phyloP scores from a whole-genome alignment of 2,113 vertebrate genomes.

The Lucifuga dentata region DNA sequence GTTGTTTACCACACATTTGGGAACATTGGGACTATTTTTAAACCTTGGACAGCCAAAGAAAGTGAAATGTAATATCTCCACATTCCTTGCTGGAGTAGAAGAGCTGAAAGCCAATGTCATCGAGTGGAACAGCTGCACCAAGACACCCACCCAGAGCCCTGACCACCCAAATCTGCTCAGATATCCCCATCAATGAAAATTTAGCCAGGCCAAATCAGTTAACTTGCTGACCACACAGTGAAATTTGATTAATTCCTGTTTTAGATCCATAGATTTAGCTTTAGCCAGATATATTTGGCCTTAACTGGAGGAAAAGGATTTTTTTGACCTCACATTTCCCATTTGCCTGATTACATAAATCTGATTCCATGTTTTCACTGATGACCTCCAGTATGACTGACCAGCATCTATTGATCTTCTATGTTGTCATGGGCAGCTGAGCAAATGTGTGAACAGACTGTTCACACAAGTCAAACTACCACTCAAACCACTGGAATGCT shows the following conservation, averaged over 20 bases:
- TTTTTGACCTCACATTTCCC: conserved; percentile 37
- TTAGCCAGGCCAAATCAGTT: neutral
- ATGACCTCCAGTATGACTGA: conserved; percentile 68
- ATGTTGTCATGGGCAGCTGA: conserved; percentile 41
- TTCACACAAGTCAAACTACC: conserved; percentile 20
- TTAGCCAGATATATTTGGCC: neutral
- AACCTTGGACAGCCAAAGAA: conserved; percentile 58
- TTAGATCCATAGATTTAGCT: neutral
- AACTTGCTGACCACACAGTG: neutral
- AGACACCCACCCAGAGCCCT: conserved; percentile 29
- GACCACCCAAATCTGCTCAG: conserved; percentile 1
- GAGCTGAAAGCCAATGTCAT: conserved; percentile 44
- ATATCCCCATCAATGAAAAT: conserved; percentile 6
- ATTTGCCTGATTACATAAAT: conserved; percentile 71
- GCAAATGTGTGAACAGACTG: conserved; percentile 40
- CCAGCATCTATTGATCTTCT: conserved; percentile 68
- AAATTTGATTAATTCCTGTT: neutral
- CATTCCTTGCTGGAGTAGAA: conserved; percentile 58
- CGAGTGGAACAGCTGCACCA: conserved; percentile 69
- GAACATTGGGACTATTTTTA: conserved; percentile 75
- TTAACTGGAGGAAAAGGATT: conserved; percentile 8
- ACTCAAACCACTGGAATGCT: conserved; percentile 12
- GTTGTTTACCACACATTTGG: conserved; percentile 69
- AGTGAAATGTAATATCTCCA: conserved; percentile 74
- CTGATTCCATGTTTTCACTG: conserved; percentile 64